phyloP scores from a whole-genome alignment of 2,113 vertebrate species.

The Indicator maculatus region DNA sequence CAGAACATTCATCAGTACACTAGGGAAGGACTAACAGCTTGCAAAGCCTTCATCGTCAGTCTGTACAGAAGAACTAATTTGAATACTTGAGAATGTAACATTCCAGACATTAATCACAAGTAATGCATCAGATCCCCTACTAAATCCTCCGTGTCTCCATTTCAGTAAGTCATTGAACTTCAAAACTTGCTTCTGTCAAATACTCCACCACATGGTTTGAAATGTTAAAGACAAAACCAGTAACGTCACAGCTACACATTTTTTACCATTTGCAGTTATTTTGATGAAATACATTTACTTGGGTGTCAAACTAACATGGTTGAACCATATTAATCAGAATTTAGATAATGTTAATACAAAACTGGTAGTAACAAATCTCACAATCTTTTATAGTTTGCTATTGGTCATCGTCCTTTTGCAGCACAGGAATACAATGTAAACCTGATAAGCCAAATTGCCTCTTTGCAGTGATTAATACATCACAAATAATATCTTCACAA shows the following conservation, averaged over 20 bases:
- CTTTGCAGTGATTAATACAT: not conserved
- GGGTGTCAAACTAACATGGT: not conserved
- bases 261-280: not conserved
- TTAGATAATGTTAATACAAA: not conserved
- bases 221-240: not conserved
- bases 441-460: not conserved
- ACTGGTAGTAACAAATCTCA: not conserved
- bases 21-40: not conserved
- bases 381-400: not conserved
- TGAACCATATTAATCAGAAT: not conserved
- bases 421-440: not conserved
- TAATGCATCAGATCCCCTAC: not conserved
- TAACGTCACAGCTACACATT: not conserved
- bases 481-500: not conserved
- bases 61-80: not conserved
- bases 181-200: not conserved
- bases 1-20: not conserved
- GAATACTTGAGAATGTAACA: not conserved
- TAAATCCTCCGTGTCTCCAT: not conserved
- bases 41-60: not conserved
- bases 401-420: not conserved
- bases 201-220: constrained; percentile 24
- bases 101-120: not conserved
- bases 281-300: not conserved
- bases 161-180: not conserved